Evolutionary conservation across 2,888 invertebrate species (phyloP), one percentile per base, ranked within the genome.

Genomic region (Drosophila acutilabella): DNA sequence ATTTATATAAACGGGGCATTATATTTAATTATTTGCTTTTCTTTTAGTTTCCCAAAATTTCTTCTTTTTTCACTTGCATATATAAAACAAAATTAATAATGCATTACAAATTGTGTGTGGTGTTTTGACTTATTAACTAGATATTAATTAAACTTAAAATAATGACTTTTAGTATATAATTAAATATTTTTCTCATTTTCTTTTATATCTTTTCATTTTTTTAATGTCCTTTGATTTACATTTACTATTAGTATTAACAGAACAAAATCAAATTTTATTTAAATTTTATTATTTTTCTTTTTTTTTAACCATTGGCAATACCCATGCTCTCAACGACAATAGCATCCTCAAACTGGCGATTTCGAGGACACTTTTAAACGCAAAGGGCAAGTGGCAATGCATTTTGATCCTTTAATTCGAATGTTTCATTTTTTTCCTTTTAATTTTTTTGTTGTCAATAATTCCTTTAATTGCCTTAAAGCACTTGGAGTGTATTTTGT

Each of bases 151-250:
- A 91, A 89, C 91, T 92, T 91, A 92, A 73, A 87, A 81, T 91
- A 91, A 91, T 91, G 91, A 91, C 91, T 91, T 91, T 91, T 91
- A 91, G 91, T 91, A 91, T 86, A 88, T 83, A 82, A 88, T 89
- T 85, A 88, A 88, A 88, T 86, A 86, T 83, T 88, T 84, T 80
- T 71, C 73, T 61, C 75, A 41, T 48, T 61, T 44, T 14, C 14
- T 16, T 50, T 50, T n/a, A 13, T n/a, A 18, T 50, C 2, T 11
- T 8, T 33, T 40, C 48, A 40, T 64, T 66, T 50, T 76, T 60
- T 76, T 66, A 76, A 77, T 77, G 61, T 66, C 57, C 68, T 65
- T 75, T 78, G 69, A 60, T 70, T 87, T 61, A 79, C 71, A 78
- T 86, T 87, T 56, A 68, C 77, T 69, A 87, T 85, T 85, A 85